Evolutionary conservation across 2,797 vertebrate species (phyloP).

Genomic region (Phoxinus dragarum): DNA sequence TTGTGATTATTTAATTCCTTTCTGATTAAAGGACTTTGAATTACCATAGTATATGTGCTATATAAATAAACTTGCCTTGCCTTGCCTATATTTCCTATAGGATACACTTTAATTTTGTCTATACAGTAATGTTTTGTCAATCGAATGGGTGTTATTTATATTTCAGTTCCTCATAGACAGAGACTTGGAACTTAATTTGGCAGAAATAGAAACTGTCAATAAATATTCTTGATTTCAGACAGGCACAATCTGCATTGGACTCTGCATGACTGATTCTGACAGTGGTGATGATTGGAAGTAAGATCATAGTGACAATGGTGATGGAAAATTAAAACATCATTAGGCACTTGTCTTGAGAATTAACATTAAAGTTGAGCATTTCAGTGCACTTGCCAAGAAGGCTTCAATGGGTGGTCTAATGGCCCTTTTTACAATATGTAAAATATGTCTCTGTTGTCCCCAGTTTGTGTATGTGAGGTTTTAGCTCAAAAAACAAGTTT

Average conservation of each 20-base stretch:
- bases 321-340: background rate
- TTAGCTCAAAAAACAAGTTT: too few species aligned
- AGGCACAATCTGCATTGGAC: background rate
- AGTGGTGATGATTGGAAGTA: background rate
- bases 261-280: background rate
- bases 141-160: background rate
- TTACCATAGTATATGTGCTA: too few species aligned
- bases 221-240: slow-evolving; percentile 9
- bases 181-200: background rate
- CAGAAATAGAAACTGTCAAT: background rate
- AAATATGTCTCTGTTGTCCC: too few species aligned
- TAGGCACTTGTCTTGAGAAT: background rate
- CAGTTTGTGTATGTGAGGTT: too few species aligned
- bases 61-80: too few species aligned
- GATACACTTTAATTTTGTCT: background rate
- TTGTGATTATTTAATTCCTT: too few species aligned
- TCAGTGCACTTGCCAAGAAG: background rate
- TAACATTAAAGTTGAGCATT: background rate
- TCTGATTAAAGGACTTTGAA: too few species aligned
- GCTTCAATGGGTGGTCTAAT: background rate
- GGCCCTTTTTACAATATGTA: too few species aligned
- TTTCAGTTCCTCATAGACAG: background rate
- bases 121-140: background rate
- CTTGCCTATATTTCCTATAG: background rate
- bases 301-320: background rate